Evolutionary conservation across 2,888 invertebrate species (phyloP), one percentile per base, ranked within the genome.

Genomic region (Pammene aurita): DNA sequence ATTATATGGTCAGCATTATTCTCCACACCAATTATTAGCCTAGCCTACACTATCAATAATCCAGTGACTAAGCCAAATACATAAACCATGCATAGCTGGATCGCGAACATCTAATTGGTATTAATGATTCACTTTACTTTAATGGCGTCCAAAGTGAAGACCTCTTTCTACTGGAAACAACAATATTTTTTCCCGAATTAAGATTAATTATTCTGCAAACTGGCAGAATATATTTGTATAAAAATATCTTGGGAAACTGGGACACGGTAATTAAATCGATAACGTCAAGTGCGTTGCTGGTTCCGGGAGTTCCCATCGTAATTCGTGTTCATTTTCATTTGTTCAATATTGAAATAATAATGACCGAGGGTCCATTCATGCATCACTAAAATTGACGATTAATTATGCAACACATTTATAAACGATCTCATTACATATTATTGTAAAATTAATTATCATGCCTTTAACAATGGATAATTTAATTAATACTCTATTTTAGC

Each of bases 91-190:
- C 75, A 56, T 70, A 44, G 69, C 65, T 64, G 65, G 64, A 56
- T 58, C 56, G 55, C 70, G 71, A 67, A 71, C 72, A 64, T 50
- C 66, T 77, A 74, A 78, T 78, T 71, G 64, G 70, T 75, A 79
- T 77, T 76, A 78, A 81, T 80, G 78, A 67, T 75, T 58, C 65
- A 62, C 57, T 64, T 64, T 67, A 60, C 16, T 46, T 34, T 61
- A 61, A 65, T 63, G 61, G 41, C 58, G 42, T 16, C 42, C 58
- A 41, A 57, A 66, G 62, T 66, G 58, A 62, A 62, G 55, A 62
- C 70, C 60, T 56, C 67, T 67, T 70, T 69, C 58, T 55, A 65
- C 63, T 35, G 62, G 50, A 71, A 60, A 63, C 64, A 61, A 41
- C 41, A 56, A 68, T 68, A 67, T 67, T 71, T 71, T 26, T 72